Base-by-base conservation (phyloP, 2,888 invertebrate species). In the Tinea semifulvella region DNA sequence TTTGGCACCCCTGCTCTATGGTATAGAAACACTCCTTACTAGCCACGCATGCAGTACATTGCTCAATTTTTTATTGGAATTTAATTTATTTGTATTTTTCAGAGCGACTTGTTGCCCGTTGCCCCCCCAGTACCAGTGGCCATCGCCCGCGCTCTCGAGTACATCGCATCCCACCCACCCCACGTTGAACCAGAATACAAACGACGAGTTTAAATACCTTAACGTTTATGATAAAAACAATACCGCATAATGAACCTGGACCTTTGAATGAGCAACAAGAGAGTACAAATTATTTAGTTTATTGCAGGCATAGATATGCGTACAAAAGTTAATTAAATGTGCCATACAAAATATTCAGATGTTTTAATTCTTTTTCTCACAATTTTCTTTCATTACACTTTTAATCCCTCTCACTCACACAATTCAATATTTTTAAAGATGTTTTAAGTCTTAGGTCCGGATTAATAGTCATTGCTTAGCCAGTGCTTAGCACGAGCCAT, bases 91-190 rank as follows among this genome's bases (percentile, higher is more conserved):
- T 22, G 6, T 22, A 7, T 22, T n/a, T 56, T 53, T 35, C 59
- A 71, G 70, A 50, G 70, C 26, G 52, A 59, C 42, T 1, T 53
- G 11, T 50, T 71, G 25, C 71, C 71, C 38, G 59, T 61, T 2
- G 58, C 48, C 1, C 79, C 71, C 6, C 55, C 53, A 5, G 48
- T 63, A 1, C 74, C 74, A 3, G 60, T 53, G 1, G 60, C 54
- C 3, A 74, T 75, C 49, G 48, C 46, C 18, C 66, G 66, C 47
- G 51, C 70, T 11, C 43, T 74, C 14, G 59, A 55, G 43, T 77
- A 65, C 61, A 60, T 59, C 48, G 57, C 52, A 1, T 49, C 52
- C 25, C 64, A 63, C 42, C 55, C 65, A 6, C 47, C 48, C 1
- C 44, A 46, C 5, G 25, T 17, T 17, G 42, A 25, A 13, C 40